Percentiles rank a stretch among this genome's conserved stretches.
Conservation (phyloP, 2,888 invertebrate species). For the Microplitis manilae region DNA sequence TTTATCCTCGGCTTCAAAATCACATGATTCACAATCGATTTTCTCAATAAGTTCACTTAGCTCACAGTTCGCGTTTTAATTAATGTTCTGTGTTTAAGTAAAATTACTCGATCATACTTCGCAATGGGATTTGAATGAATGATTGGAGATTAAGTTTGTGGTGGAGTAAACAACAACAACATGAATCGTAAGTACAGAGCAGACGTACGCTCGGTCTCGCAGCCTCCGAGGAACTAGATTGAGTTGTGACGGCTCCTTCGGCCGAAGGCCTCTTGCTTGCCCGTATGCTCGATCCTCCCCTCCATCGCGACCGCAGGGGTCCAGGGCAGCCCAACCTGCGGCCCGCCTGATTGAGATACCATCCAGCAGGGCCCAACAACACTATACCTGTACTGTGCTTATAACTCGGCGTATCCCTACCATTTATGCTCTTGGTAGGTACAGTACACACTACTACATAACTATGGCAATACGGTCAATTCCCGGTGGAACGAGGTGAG, state of each 20-base stretch:
- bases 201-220: slow-evolving; percentile 56
- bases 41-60: slow-evolving; percentile 49
- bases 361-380: slow-evolving; percentile 50
- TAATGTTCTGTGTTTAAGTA: too few relatives aligned
- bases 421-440: background rate
- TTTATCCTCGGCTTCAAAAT: slow-evolving; percentile 49
- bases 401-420: slow-evolving; percentile 7
- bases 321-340: slow-evolving; percentile 66
- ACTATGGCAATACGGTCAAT: too few relatives aligned
- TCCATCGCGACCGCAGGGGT: slow-evolving; percentile 57
- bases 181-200: background rate
- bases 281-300: slow-evolving; percentile 46
- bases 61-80: slow-evolving; percentile 18
- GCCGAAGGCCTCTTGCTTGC: slow-evolving; percentile 58
- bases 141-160: background rate
- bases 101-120: too few relatives aligned
- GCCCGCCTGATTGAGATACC: slow-evolving; percentile 70
- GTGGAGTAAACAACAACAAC: slow-evolving; percentile 2
- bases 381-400: slow-evolving; percentile 25
- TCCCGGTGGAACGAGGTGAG: too few relatives aligned
- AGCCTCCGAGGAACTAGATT: slow-evolving; percentile 69
- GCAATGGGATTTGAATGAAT: too few relatives aligned
- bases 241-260: slow-evolving; percentile 69
- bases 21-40: slow-evolving; percentile 56
- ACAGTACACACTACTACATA: too few relatives aligned